Conservation (phyloP, 2,888 invertebrate species). For the Drosophila kokeensis region DNA sequence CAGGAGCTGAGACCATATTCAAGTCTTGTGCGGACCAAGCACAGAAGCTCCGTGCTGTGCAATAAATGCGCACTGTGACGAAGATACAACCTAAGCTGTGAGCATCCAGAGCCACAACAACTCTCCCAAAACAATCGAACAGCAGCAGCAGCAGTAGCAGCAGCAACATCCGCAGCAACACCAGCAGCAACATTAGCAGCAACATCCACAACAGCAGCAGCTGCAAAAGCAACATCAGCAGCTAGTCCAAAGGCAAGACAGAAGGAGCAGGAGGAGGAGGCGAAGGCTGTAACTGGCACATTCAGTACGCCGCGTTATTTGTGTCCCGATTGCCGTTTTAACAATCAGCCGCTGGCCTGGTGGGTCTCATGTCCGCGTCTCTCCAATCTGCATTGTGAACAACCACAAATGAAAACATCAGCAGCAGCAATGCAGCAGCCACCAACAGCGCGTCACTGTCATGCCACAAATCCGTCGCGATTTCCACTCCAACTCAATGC, state of each 20-base stretch:
- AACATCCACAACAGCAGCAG: constrained; percentile 3
- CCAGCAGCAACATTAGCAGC: constrained; percentile 1
- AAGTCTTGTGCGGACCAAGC: constrained; percentile 63
- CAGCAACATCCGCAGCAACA: constrained; percentile 4
- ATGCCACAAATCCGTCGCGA: constrained; percentile 54
- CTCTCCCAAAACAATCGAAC: constrained; percentile 24
- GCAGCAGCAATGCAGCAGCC: constrained; percentile 41
- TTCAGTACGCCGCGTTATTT: constrained; percentile 76
- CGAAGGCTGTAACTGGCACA: constrained; percentile 28
- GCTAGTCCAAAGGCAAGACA: constrained; percentile 35
- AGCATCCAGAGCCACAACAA: constrained; percentile 68
- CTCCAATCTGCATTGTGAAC: constrained; percentile 74
- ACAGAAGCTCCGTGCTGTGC: constrained; percentile 79
- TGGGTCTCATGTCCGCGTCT: constrained; percentile 85
- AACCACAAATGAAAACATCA: constrained; percentile 45
- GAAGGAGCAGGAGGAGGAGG: constrained; percentile 6
- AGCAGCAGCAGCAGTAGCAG: neutral
- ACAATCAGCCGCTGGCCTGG: constrained; percentile 84
- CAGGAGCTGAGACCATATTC: constrained; percentile 63
- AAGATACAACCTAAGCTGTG: constrained; percentile 83
- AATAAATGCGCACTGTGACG: constrained; percentile 84
- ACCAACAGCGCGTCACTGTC: constrained; percentile 48
- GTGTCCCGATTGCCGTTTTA: constrained; percentile 83
- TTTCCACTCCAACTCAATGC: constrained; percentile 54
- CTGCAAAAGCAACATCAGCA: neutral